Evolutionary conservation across 35 echinoderm and acorn worm species (phyloP), one percentile per base, ranked within the genome.

Genomic region (Ptychodera flava): DNA sequence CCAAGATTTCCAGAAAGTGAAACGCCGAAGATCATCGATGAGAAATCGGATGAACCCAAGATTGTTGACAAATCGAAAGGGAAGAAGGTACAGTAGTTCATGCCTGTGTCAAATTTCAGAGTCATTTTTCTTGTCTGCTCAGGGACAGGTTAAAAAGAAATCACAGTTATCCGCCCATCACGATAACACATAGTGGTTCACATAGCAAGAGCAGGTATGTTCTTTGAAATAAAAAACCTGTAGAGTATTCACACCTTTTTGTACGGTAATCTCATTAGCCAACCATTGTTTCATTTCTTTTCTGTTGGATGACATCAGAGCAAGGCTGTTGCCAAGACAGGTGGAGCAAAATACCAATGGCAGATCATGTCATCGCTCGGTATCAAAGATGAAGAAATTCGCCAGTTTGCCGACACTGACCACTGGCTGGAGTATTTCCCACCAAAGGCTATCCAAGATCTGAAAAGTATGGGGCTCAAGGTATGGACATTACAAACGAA

Each of bases 381-480:
- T 45, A 94, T 99, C 2, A 86, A 90, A 1, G 32, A 75, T 28
- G 92, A 92, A 78, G 96, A 99, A 28, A 99, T 99, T 32, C 92
- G 90, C 38, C 88, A 88, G 90, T 99, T 99, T 92, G 88, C 96
- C 33, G 90, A 94, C n/a, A 86, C 90, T 27, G 88, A 88, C n/a
- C 77, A 99, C 76, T 99, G 96, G 96, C 52, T 99, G 52, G 83
- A 92, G 29, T 99, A 94, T 90, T 99, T 94, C 86, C 96, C 96
- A 37, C 96, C 96, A 53, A 30, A 84, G 83, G 90, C 90, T 33
- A 94, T 94, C 84, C 36, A 90, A 78, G 96, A 99, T 45, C 35
- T 99, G 37, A 80, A 92, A 32, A 90, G 80, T 33, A 99, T 99
- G 96, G 96, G 96, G 37, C 53, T 91, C 29, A 99, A 99, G 96